Conservation (phyloP, 2,888 invertebrate species). For the Andrena marginata region DNA sequence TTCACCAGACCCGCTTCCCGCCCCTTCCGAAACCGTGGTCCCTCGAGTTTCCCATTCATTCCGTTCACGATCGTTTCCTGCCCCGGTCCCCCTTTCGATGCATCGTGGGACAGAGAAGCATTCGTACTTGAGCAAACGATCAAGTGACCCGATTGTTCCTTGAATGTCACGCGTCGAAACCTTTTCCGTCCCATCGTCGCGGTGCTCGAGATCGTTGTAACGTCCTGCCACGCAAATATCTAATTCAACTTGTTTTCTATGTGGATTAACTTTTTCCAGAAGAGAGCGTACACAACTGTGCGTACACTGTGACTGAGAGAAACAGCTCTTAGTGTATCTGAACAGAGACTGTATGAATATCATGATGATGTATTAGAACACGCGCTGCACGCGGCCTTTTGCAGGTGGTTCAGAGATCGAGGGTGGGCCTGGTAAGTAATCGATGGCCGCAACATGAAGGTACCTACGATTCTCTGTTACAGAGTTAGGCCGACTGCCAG, state of each 20-base stretch:
- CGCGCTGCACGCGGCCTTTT: conserved; percentile 84
- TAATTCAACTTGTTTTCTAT: conserved; percentile 81
- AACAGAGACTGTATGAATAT: conserved; percentile 84
- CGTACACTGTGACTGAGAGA: conserved; percentile 82
- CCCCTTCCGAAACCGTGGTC: background rate
- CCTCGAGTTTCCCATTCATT: background rate
- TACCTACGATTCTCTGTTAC: conserved; percentile 80
- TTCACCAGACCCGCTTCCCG: background rate
- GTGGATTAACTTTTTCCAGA: conserved; percentile 85
- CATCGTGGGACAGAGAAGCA: conserved; percentile 60
- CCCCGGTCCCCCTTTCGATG: conserved; percentile 16
- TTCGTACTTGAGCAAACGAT: conserved; percentile 19
- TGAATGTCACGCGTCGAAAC: conserved; percentile 30
- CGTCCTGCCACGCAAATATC: conserved; percentile 68
- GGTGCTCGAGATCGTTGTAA: conserved; percentile 58
- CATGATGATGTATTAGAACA: conserved; percentile 84
- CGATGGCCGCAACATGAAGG: conserved; percentile 82
- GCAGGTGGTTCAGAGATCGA: conserved; percentile 81
- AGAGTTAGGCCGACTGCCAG: conserved; percentile 57
- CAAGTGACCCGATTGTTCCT: background rate
- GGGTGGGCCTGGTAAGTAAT: conserved; percentile 83
- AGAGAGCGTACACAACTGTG: conserved; percentile 76
- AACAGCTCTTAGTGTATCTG: conserved; percentile 80
- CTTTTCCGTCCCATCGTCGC: conserved; percentile 56
- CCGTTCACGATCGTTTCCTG: background rate